phyloP scores from a whole-genome alignment of 1,140 invertebrate genomes.

The Ceratitis capitata region DNA sequence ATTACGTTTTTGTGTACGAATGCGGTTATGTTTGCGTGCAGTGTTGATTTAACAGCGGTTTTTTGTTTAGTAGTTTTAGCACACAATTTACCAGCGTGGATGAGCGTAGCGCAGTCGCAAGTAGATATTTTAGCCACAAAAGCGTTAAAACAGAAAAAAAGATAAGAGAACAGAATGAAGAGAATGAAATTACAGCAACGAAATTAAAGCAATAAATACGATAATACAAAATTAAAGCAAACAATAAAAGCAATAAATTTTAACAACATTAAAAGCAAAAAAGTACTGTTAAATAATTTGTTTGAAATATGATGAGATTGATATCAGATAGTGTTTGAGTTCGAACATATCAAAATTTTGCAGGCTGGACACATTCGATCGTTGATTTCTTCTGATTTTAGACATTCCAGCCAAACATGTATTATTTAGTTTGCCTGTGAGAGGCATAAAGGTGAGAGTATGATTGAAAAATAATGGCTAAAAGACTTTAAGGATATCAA shows the following conservation, averaged over 20 bases:
- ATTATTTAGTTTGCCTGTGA: too few species aligned
- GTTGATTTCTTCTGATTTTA: too few species aligned
- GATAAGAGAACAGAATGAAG: not conserved
- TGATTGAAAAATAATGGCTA: too few species aligned
- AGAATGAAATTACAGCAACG: not conserved
- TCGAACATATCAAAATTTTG: too few species aligned
- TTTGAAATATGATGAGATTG: not conserved
- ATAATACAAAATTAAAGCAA: not conserved
- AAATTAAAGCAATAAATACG: not conserved
- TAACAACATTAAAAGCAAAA: not conserved
- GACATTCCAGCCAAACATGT: too few species aligned
- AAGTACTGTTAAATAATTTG: not conserved
- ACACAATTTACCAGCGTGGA: not conserved
- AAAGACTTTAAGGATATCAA: too few species aligned
- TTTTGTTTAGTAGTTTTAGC: not conserved
- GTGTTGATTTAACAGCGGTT: slow-evolving; percentile 7
- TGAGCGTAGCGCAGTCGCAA: not conserved
- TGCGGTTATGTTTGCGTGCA: not conserved
- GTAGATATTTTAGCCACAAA: slow-evolving; percentile 25
- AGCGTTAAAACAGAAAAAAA: slow-evolving; percentile 13
- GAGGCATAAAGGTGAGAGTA: too few species aligned
- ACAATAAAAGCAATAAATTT: not conserved
- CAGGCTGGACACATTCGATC: too few species aligned
- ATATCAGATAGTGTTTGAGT: too few species aligned
- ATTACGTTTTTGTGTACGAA: not conserved